Evolutionary conservation across 2,113 vertebrate species (phyloP).

Genomic region (Oreotrochilus melanogaster): DNA sequence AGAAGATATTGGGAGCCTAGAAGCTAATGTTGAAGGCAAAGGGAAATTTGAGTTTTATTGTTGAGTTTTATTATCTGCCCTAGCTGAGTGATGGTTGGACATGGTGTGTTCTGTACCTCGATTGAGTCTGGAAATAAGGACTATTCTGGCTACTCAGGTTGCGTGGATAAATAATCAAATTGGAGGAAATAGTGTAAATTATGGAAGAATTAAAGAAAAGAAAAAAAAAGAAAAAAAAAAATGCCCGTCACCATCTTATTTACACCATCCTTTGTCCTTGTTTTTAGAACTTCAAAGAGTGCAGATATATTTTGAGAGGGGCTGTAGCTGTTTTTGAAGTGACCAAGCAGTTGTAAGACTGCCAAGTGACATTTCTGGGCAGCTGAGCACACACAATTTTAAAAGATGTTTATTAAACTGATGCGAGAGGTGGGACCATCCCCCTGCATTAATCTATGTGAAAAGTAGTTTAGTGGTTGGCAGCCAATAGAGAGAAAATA

Average conservation of each 20-base stretch:
- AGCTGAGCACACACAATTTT: neutral
- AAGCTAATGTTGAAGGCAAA: neutral
- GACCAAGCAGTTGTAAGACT: neutral
- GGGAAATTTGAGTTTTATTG: neutral
- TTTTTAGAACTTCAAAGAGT: neutral
- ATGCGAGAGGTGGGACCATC: no score
- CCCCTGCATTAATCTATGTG: neutral
- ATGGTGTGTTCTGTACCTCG: neutral
- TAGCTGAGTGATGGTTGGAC: accelerated
- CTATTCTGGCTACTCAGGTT: neutral
- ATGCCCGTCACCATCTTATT: accelerated
- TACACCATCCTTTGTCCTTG: neutral
- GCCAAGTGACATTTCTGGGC: neutral
- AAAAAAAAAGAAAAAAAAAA: neutral
- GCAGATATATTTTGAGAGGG: neutral
- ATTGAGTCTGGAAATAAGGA: neutral
- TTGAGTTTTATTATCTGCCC: neutral
- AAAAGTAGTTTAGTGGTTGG: neutral
- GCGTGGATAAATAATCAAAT: neutral
- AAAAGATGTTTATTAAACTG: neutral
- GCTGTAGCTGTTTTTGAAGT: neutral
- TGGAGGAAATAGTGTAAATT: neutral
- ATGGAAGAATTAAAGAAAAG: neutral
- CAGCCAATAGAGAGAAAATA: neutral
- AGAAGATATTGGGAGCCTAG: neutral